Base-by-base conservation (phyloP, 1,140 invertebrate species). In the Polypedilum vanderplanki region DNA sequence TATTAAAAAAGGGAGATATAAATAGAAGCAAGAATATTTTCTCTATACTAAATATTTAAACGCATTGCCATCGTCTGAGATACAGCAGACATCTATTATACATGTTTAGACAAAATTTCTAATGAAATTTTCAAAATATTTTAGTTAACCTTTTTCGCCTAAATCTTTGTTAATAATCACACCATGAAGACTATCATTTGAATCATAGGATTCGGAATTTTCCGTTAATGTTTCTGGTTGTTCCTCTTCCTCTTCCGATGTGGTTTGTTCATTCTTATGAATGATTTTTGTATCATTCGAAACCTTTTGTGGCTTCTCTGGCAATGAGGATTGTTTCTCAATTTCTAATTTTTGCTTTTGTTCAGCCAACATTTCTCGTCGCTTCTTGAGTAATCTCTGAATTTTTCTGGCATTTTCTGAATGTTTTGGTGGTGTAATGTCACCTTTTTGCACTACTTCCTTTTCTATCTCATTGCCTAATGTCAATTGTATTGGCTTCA, bases 1-100 rank as follows among this genome's bases (percentile, higher is more conserved):
- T 46, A 46, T 46, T 67, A 70, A 70, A 70, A n/a, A 70, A 20
- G 65, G 65, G 65, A 18, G 65, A 70, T 70, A 70, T 18, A 70
- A 70, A 70, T 70, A 70, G 65, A 70, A 57, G 15, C 4, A 4
- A 12, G 7, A 12, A n/a, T 57, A 57, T 57, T 57, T 57, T 57
- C 46, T 57, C n/a, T 9, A 57, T 57, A 57, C 1, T 57, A 1
- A 57, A 57, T 12, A n/a, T 0, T 57, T 12, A 15, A 57, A 57
- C 46, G 46, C 46, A 57, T 57, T n/a, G 10, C 8, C 15, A 15
- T 57, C 10, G 46, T 57, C n/a, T 57, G 46, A 57, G 46, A 57
- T 33, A 15, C 10, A 57, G 46, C 10, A 57, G 46, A 57, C 46
- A 57, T 57, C 4, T 57, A 15, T n/a, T 57, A 3, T 57, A 57